Conservation (phyloP, 2,113 vertebrate genomes). For the Scartelaos histophorus region DNA sequence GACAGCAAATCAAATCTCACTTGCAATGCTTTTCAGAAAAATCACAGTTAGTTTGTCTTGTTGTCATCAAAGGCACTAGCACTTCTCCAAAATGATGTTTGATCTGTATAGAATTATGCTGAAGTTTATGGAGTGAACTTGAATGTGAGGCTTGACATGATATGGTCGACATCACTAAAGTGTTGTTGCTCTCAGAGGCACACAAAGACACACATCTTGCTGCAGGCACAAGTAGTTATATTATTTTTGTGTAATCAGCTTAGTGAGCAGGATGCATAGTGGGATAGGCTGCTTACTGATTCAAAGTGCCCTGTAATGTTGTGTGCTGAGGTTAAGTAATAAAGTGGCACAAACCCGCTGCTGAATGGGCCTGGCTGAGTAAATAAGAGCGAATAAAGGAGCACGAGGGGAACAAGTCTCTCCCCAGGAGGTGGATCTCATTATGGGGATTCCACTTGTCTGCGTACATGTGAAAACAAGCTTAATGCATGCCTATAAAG, state of each 20-base stretch:
- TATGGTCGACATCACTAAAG: constrained; percentile 14
- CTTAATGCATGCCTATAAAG: constrained; percentile 78
- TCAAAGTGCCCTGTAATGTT: constrained; percentile 74
- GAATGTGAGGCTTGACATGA: background rate
- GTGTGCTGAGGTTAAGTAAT: constrained; percentile 76
- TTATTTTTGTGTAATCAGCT: constrained; percentile 84
- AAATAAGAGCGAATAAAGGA: constrained; percentile 73
- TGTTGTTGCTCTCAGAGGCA: constrained; percentile 25
- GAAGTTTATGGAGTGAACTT: background rate
- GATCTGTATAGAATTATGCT: background rate
- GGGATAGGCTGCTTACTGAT: constrained; percentile 71
- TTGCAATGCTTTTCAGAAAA: too few species aligned
- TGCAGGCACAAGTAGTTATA: constrained; percentile 65
- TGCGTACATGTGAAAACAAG: constrained; percentile 64
- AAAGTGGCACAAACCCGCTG: constrained; percentile 71
- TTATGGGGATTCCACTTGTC: constrained; percentile 76
- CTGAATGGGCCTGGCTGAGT: constrained; percentile 69
- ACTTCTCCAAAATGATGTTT: background rate
- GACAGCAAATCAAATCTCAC: too few species aligned
- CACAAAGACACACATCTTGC: constrained; percentile 40
- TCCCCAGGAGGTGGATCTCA: constrained; percentile 78
- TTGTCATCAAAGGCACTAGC: background rate
- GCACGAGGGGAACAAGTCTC: constrained; percentile 55
- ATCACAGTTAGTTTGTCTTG: background rate
- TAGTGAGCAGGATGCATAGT: constrained; percentile 69